A percentile compares a stretch with the other conserved stretches of the same genome.
Evolutionary conservation across 2,888 invertebrate genomes (phyloP).

Genomic region (Pachymerium ferrugineum): DNA sequence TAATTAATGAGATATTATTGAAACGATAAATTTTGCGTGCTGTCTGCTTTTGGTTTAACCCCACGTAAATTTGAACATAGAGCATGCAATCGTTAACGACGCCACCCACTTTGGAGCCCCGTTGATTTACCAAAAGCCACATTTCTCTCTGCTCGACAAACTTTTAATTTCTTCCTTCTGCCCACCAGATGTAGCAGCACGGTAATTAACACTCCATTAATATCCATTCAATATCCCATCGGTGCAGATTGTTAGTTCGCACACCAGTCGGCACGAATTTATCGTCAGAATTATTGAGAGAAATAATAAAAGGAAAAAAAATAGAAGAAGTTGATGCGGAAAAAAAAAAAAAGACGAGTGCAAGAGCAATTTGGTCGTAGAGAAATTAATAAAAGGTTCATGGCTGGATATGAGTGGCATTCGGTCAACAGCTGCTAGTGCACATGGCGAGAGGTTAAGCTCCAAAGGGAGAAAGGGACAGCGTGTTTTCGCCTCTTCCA

Average conservation of each 20-base stretch:
- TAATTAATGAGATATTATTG: conserved; percentile 19
- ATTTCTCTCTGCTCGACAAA: not conserved
- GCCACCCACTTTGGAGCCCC: no score
- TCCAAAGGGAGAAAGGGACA: not conserved
- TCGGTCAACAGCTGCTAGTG: not conserved
- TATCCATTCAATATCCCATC: conserved; percentile 27
- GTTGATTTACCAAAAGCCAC: not conserved
- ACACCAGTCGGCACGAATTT: not conserved
- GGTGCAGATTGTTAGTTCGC: not conserved
- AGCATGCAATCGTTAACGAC: not conserved
- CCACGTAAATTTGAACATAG: not conserved
- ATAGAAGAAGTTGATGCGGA: not conserved
- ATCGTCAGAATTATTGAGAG: not conserved
- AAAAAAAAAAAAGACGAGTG: no score
- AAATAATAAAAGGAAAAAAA: not conserved
- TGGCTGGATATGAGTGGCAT: not conserved
- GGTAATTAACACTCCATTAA: conserved; percentile 21
- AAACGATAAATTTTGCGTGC: conserved; percentile 16
- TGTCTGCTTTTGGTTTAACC: conserved; percentile 11
- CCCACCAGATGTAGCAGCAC: not conserved
- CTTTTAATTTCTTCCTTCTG: conserved; percentile 21
- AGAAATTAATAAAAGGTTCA: not conserved
- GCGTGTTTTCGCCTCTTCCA: not conserved
- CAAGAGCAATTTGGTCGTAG: no score
- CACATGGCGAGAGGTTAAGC: not conserved